These are phyloP conservation scores for Anabas testudineus DNA, from an alignment of 2,797 vertebrate genomes.

Conservation along the genomic window DNA sequence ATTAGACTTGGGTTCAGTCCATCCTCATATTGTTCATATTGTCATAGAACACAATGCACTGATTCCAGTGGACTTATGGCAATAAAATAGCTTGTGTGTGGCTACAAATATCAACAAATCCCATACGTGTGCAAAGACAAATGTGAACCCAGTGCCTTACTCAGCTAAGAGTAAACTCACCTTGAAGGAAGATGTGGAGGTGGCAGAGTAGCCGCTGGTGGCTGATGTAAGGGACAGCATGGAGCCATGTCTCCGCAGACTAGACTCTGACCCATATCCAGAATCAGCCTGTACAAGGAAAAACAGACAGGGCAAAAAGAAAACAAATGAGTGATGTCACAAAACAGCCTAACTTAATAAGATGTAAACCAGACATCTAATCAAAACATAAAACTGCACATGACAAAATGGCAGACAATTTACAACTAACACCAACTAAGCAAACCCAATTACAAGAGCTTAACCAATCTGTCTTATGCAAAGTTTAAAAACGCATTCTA, in stretches of 20 bases:
- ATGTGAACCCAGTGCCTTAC: not conserved
- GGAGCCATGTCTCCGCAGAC: constrained; percentile 94
- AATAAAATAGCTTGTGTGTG: not conserved
- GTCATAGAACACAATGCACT: not conserved
- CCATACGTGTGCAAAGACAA: constrained; percentile 5
- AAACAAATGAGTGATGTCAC: not conserved
- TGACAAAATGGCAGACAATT: not conserved
- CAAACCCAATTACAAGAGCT: constrained; percentile 1
- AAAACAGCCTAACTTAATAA: not conserved
- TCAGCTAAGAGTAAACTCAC: constrained; percentile 73
- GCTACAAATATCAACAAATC: constrained; percentile 2
- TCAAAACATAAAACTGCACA: not conserved
- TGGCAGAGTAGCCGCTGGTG: constrained; percentile 94
- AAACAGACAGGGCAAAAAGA: not conserved
- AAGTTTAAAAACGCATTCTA: not conserved
- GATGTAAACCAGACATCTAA: not conserved
- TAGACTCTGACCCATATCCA: constrained; percentile 96
- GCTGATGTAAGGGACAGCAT: constrained; percentile 97
- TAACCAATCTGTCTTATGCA: too few relatives aligned
- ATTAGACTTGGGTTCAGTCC: not conserved
- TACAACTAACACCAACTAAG: too few relatives aligned
- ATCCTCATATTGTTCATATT: not conserved
- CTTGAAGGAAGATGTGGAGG: constrained; percentile 98
- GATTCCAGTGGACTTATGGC: not conserved
- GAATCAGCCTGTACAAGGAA: constrained; percentile 88